Percentiles rank a stretch among this genome's conserved stretches.
Conservation (phyloP, 2,797 vertebrate species). For the Micromesistius poutassou region DNA sequence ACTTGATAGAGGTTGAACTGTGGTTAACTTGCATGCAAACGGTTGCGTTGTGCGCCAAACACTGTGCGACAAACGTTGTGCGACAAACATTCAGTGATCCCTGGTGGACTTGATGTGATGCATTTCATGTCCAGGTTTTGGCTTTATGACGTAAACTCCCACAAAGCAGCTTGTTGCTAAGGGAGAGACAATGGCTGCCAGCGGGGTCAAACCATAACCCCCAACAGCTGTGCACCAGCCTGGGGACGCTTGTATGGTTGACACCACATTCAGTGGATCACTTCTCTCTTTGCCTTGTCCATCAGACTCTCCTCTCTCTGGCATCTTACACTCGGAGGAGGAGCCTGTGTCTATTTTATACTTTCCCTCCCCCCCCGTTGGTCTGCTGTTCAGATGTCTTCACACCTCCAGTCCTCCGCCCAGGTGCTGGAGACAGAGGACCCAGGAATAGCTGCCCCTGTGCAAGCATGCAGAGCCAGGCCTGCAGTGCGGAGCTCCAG, state of each 20-base stretch:
- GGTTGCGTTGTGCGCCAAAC: background rate
- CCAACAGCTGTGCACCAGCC: too few relatives aligned
- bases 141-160: background rate
- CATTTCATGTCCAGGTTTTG: background rate
- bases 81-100: too few relatives aligned
- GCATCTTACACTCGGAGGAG: background rate
- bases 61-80: too few relatives aligned
- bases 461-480: background rate
- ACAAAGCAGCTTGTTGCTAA: background rate
- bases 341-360: background rate
- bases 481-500: background rate
- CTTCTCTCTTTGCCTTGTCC: background rate
- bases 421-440: background rate
- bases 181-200: background rate
- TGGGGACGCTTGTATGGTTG: background rate
- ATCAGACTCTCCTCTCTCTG: background rate
- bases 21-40: too few relatives aligned
- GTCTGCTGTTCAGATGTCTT: background rate
- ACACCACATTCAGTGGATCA: background rate
- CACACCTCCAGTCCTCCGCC: background rate
- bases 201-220: background rate
- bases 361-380: background rate
- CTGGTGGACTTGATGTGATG: background rate
- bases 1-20: too few relatives aligned
- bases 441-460: background rate